A percentile compares a stretch with the other conserved stretches of the same genome.
phyloP scores from a whole-genome alignment of 2,888 invertebrate species.

The Brenthis daphne region DNA sequence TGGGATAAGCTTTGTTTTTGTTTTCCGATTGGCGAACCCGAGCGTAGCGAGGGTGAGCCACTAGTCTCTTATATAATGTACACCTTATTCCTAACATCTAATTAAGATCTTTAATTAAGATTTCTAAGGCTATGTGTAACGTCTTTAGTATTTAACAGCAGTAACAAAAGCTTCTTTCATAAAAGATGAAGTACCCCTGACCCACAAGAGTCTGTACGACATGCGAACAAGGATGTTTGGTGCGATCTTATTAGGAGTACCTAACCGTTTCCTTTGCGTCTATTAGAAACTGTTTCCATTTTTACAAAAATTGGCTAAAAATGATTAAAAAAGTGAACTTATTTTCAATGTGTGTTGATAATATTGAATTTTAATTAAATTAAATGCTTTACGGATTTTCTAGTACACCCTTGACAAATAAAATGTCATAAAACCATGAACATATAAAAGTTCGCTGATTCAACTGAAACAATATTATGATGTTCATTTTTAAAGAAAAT shows the following conservation, averaged over 20 bases:
- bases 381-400: neutral
- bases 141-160: neutral
- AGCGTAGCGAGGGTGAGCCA: too few relatives aligned
- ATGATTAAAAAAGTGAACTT: too few relatives aligned
- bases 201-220: slow-evolving; percentile 9
- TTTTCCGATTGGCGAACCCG: too few relatives aligned
- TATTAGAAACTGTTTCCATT: slow-evolving; percentile 25
- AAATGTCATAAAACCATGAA: neutral
- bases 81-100: too few relatives aligned
- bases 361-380: neutral
- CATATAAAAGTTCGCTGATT: neutral
- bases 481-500: too few relatives aligned
- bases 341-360: neutral
- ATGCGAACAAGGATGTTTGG: slow-evolving; percentile 16
- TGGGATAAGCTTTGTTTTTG: too few relatives aligned
- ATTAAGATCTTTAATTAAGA: too few relatives aligned
- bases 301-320: neutral
- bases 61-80: too few relatives aligned
- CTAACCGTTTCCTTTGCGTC: slow-evolving; percentile 21
- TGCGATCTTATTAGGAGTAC: slow-evolving; percentile 21
- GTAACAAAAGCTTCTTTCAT: neutral
- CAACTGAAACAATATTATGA: neutral
- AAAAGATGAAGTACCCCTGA: neutral
- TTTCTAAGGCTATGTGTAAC: neutral
- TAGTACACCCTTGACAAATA: too few relatives aligned